Base-by-base conservation (phyloP, 2,888 invertebrate genomes). In the Patella caerulea region DNA sequence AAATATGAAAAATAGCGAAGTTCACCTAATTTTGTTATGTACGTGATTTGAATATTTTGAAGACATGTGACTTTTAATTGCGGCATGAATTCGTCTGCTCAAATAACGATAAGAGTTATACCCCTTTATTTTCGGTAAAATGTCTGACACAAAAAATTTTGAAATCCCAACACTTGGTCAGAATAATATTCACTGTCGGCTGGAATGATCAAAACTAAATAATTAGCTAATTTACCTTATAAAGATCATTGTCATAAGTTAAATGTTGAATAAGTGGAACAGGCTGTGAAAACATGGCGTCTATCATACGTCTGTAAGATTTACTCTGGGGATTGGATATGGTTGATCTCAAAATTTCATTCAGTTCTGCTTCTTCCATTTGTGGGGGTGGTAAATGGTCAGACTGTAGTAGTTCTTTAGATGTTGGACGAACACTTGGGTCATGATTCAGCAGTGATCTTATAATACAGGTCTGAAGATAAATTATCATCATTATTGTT, bases 401-500 rank as follows among this genome's bases (percentile, higher is more conserved):
- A 0, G 96, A 96, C 55, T 95, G 94, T 0, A 98, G 92, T 2
- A 98, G 93, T 89, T 98, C 96, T 69, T 95, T 94, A 9, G 97
- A 95, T 0, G 96, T 95, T 0, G 98, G 98, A 5, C 98, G 93
- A 83, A 94, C 93, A 55, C 94, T 94, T 0, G 96, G 95, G 90
- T 98, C 96, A 90, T 98, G 97, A 91, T 95, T 94, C 76, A 98
- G 92, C 4, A 98, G 93, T 96, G 96, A 95, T 70, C 94, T 94
- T 78, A 91, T 84, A 0, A 93, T 84, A 14, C 81, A 72, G 14
- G 81, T 83, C 91, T 91, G 83, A 54, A 81, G 71, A 24, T 14
- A 54, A 56, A 72, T 24, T 24, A 24, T 24, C 1, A 24, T 24
- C 24, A 24, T 24, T 24, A 24, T 24, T 24, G 24, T 24, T 24